Base-by-base conservation (phyloP, 2,113 vertebrate genomes). In the Megaceryle maxima region DNA sequence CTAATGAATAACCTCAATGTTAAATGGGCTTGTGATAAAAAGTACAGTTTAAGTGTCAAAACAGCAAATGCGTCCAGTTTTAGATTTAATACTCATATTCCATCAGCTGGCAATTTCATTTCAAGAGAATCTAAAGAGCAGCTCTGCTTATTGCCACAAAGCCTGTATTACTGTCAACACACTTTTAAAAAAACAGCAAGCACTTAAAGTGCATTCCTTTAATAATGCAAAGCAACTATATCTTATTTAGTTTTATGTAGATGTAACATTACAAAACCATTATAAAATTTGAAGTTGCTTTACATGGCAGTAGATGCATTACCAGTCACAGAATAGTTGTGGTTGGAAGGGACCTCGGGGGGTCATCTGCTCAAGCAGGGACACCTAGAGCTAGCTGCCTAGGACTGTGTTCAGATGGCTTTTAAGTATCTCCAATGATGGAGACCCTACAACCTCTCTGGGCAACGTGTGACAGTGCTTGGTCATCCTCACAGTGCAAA, bases 161-260 rank as follows among this genome's bases (percentile, higher is more conserved):
- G 31, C 8, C 85, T 50, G 37, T 2, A 9, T 9, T 24, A 56
- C 7, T 37, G 33, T 2, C 57, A 64, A 5, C 41, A n/a, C 6
- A 5, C 48, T 73, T 48, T 0, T 2, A 24, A 53, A 22, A 14
- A 35, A 22, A 2, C n/a, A 55, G 51, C 33, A 26, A 46, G 15
- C n/a, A 10, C 43, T 16, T 20, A n/a, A 55, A 0, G 1, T 29
- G 15, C 48, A 6, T 64, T 18, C 37, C 60, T 63, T 48, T 22
- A 68, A 46, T 0, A 0, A 63, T 5, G 7, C 29, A 51, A 83
- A 37, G 6, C 24, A 33, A 31, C 13, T 20, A 2, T 5, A 67
- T 1, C 16, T 29, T 15, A 13, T 39, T 5, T 41, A 22, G 14
- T 39, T 87, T 46, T 25, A 51, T 5, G 33, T 33, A 80, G 48